Evolutionary conservation across 2,113 vertebrate genomes (phyloP).

Genomic region (Amphiprion ocellaris): DNA sequence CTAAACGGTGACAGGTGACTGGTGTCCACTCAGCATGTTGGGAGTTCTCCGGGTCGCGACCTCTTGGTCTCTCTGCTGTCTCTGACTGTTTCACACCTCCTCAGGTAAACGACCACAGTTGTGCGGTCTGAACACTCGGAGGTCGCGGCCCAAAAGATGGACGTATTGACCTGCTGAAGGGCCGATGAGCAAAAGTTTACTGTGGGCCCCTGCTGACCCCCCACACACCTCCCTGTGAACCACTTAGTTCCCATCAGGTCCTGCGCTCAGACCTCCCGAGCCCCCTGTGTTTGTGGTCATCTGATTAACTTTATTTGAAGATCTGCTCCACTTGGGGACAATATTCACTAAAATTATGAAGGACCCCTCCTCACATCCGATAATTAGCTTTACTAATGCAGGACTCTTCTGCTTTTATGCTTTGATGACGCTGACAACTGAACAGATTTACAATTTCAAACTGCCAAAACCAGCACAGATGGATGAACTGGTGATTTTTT

Average conservation of each 20-base stretch:
- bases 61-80: conserved; percentile 8
- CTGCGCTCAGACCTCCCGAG: not conserved
- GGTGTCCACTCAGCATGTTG: conserved; percentile 25
- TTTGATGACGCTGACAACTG: too few relatives aligned
- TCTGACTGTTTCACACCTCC: conserved; percentile 46
- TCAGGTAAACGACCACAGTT: conserved; percentile 57
- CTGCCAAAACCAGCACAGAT: too few relatives aligned
- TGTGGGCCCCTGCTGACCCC: not conserved
- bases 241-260: not conserved
- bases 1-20: conserved; percentile 30
- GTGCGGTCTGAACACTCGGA: not conserved
- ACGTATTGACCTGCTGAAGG: not conserved
- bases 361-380: too few relatives aligned
- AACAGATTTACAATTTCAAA: too few relatives aligned
- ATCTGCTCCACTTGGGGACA: too few relatives aligned
- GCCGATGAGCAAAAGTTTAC: conserved; percentile 1
- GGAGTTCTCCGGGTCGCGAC: conserved; percentile 46
- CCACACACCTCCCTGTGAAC: not conserved
- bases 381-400: too few relatives aligned
- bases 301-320: too few relatives aligned
- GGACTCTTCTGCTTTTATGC: too few relatives aligned
- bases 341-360: too few relatives aligned
- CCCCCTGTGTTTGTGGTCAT: too few relatives aligned
- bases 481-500: too few relatives aligned
- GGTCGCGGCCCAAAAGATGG: conserved; percentile 1